Evolutionary conservation across 1,140 invertebrate species (phyloP).

Genomic region (Drosophila pseudoananassae): DNA sequence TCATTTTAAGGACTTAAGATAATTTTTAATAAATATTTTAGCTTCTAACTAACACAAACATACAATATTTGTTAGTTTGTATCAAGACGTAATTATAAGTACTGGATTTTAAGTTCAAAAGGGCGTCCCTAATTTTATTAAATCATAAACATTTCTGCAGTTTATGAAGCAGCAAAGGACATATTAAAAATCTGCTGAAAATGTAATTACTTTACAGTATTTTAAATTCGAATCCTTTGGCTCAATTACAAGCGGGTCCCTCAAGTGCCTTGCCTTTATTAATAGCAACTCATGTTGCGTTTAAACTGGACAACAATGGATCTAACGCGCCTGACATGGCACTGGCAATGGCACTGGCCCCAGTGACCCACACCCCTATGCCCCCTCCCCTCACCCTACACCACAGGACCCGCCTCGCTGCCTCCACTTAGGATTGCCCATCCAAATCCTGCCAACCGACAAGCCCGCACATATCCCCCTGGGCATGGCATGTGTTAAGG

Average conservation of each 20-base stretch:
- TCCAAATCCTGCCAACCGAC: conserved; percentile 40
- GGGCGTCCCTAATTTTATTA: background rate
- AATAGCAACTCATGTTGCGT: conserved; percentile 67
- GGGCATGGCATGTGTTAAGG: conserved; percentile 56
- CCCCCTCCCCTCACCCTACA: background rate
- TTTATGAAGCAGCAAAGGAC: background rate
- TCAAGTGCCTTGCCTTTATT: conserved; percentile 58
- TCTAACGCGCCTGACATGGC: conserved; percentile 54
- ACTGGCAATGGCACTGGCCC: conserved; percentile 33
- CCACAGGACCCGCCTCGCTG: no score
- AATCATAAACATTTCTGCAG: background rate
- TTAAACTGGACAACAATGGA: conserved; percentile 64
- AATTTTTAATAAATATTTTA: no score
- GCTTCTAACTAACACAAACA: no score
- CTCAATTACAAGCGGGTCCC: conserved; percentile 33
- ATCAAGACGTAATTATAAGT: no score
- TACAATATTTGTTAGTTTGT: no score
- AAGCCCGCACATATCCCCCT: conserved; percentile 41
- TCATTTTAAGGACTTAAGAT: no score
- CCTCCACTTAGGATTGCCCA: conserved; percentile 14
- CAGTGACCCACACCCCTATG: conserved; percentile 17
- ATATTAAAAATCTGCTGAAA: background rate
- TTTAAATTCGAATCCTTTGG: conserved; percentile 40
- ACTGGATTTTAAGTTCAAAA: no score
- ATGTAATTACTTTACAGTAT: conserved; percentile 37